Evolutionary conservation across 2,888 invertebrate genomes (phyloP), one percentile per base, ranked within the genome.

Genomic region (Siphonodentalium dalli): DNA sequence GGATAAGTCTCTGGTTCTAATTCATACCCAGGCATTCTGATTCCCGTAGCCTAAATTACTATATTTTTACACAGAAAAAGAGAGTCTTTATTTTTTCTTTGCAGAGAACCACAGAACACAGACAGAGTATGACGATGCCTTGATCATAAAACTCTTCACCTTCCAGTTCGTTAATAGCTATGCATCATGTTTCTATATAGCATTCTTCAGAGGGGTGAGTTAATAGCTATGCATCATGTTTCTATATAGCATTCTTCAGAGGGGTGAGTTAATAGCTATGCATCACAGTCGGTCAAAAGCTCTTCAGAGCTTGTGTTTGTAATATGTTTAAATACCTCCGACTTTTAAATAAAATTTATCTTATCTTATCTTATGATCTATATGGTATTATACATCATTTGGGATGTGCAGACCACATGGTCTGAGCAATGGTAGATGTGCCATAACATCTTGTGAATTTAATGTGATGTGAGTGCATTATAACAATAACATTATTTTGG

Each of bases 161-260:
- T 84, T 84, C 68, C 82, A 82, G 59, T 82, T 84, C 71, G 83
- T 80, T 48, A 84, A 84, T 65, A 80, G 76, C 47, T 84, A 84
- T 58, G 75, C 82, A 3, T 82, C 83, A 0, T 72, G 83, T 35
- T 82, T 83, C 62, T 83, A 83, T 60, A 80, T 83, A 26, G 83
- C 83, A 8, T 83, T 84, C 64, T 74, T 83, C 50, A 65, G 83
- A 62, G 80, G 78, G 56, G 81, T 78, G 61, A 61, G 73, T 63
- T 21, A 24, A 33, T 33, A 15, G 18, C 33, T 33, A 7, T 7
- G 9, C 18, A 15, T 15, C 34, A 34, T 9, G 15, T 15, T 34
- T n/a, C 2, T 83, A 83, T 60, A 80, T 83, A 26, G 83, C 83
- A 8, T 83, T 84, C 64, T 74, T 83, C 50, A 65, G 83, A 62